Base-by-base conservation (phyloP, 1,140 invertebrate genomes). In the Aradophagus sp. region DNA sequence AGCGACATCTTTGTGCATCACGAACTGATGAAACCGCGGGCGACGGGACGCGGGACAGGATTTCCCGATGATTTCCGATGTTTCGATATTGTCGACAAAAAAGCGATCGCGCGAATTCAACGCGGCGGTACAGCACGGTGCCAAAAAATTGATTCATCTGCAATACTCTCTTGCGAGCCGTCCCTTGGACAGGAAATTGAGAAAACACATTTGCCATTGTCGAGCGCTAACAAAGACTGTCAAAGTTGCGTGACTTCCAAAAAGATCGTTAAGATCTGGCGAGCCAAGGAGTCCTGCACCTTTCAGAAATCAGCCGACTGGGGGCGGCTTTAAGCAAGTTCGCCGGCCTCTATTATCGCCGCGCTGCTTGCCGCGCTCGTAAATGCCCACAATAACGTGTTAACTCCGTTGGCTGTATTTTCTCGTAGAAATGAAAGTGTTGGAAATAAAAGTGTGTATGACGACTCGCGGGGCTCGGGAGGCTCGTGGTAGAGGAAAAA, bases 381-480 rank as follows among this genome's bases (percentile, higher is more conserved):
- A 61, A 68, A n/a, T n/a, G n/a, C n/a, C n/a, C n/a, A n/a, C n/a
- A 68, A 68, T 68, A 68, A 68, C 38, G 65, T 55, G 55, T 55
- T 68, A 68, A 68, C 48, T 45, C 13, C 12, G 20, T 26, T 45
- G 29, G 10, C 27, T 34, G 35, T 61, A 55, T 61, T n/a, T n/a
- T n/a, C n/a, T n/a, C n/a, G n/a, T n/a, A n/a, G n/a, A n/a, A n/a
- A n/a, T n/a, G n/a, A n/a, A n/a, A n/a, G n/a, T n/a, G n/a, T n/a
- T n/a, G n/a, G n/a, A n/a, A n/a, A n/a, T n/a, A n/a, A n/a, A n/a
- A n/a, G n/a, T n/a, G n/a, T n/a, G n/a, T n/a, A n/a, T n/a, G n/a
- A n/a, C n/a, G n/a, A n/a, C n/a, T n/a, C n/a, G n/a, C n/a, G n/a
- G n/a, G n/a, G n/a, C n/a, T n/a, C n/a, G n/a, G n/a, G n/a, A n/a